Conservation (phyloP, 2,113 vertebrate genomes). For the Atractosteus spatula region DNA sequence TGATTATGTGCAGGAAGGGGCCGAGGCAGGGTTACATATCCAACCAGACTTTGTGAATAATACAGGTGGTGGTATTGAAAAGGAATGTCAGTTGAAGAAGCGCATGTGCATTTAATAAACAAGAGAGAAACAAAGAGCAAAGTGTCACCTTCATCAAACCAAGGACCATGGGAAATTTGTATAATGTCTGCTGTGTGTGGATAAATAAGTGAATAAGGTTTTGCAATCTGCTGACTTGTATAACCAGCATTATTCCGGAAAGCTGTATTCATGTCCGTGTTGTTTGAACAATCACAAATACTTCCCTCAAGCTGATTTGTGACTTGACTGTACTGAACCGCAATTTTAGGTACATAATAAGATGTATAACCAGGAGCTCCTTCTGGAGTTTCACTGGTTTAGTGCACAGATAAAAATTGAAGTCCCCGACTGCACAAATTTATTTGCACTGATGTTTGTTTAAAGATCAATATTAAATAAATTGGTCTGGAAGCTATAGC, state of each 20-base stretch:
- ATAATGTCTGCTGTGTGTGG: background rate
- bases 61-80: no score
- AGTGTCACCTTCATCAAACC: no score
- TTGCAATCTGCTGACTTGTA: background rate
- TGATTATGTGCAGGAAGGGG: background rate
- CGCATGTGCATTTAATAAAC: no score
- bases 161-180: background rate
- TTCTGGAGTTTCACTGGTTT: background rate
- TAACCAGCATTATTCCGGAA: background rate
- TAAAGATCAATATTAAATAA: slow-evolving; percentile 89
- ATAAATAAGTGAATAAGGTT: background rate
- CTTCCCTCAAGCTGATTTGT: slow-evolving; percentile 7
- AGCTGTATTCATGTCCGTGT: background rate
- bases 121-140: no score
- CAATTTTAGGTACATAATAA: background rate
- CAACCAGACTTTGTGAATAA: background rate
- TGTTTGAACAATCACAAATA: background rate
- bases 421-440: slow-evolving; percentile 73
- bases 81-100: no score
- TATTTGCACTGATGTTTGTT: slow-evolving; percentile 87
- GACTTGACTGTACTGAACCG: slow-evolving; percentile 1
- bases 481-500: slow-evolving; percentile 84
- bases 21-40: background rate
- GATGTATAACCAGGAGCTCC: slow-evolving; percentile 4
- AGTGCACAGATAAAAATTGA: slow-evolving; percentile 52